Conservation (phyloP, 23 tunicate species). For the Ascidia mentula region DNA sequence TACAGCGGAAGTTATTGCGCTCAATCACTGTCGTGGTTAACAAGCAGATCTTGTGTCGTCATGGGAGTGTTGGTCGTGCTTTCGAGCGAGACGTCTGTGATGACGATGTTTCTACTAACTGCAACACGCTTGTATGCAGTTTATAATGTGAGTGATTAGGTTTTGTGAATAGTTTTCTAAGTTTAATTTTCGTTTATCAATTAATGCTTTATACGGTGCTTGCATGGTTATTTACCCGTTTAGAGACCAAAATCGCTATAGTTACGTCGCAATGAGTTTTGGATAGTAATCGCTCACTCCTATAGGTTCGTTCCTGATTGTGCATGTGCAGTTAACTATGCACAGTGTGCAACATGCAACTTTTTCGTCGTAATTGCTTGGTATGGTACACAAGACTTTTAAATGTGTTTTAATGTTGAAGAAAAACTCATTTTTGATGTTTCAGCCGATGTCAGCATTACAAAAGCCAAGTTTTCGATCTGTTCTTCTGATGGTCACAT, state of each 20-base stretch:
- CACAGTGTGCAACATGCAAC: too few relatives aligned
- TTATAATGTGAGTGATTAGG: conserved; percentile 30
- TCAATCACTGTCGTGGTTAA: conserved; percentile 20
- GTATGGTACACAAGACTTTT: too few relatives aligned
- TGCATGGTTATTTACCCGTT: too few relatives aligned
- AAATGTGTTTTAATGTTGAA: background rate
- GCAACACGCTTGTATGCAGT: conserved; percentile 22
- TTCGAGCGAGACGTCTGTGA: conserved; percentile 59
- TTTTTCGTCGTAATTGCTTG: too few relatives aligned
- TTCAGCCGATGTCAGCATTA: conserved; percentile 54
- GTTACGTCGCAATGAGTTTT: too few relatives aligned
- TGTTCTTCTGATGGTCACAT: background rate
- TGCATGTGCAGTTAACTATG: too few relatives aligned
- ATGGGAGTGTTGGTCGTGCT: conserved; percentile 58
- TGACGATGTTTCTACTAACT: conserved; percentile 31
- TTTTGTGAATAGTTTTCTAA: too few relatives aligned
- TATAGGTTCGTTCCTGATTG: too few relatives aligned
- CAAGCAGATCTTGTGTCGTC: conserved; percentile 14
- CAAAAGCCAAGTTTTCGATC: conserved; percentile 19
- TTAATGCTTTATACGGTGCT: too few relatives aligned
- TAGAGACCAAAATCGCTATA: too few relatives aligned
- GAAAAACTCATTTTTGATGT: background rate
- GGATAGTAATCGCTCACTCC: too few relatives aligned
- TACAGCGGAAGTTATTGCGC: conserved; percentile 38
- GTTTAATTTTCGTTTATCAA: too few relatives aligned